Conservation (phyloP, 1,140 invertebrate genomes). For the Phortica variegata region DNA sequence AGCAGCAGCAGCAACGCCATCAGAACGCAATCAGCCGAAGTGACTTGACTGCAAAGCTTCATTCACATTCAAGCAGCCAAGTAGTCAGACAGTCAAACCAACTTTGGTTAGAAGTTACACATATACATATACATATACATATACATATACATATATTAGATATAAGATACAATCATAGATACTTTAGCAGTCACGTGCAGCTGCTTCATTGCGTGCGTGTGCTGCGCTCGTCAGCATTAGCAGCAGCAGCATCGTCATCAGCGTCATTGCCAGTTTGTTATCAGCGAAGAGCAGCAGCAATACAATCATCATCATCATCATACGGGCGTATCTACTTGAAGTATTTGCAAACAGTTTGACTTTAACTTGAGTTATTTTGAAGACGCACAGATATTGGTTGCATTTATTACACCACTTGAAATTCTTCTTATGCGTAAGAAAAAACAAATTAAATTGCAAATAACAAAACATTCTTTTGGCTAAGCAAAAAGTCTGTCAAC, state of each 20-base stretch:
- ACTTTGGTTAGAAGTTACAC: background rate
- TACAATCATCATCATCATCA: slow-evolving; percentile 11
- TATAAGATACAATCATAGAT: slow-evolving; percentile 3
- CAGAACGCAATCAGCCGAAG: no score
- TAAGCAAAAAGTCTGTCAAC: no score
- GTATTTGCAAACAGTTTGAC: no score
- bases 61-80: background rate
- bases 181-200: slow-evolving; percentile 48
- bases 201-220: slow-evolving; percentile 36
- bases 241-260: slow-evolving; percentile 10
- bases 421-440: no score
- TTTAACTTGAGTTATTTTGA: no score
- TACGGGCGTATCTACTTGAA: no score
- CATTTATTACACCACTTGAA: no score
- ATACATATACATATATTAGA: slow-evolving; percentile 4
- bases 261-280: slow-evolving; percentile 37
- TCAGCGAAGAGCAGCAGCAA: slow-evolving; percentile 20
- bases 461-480: no score
- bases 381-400: no score
- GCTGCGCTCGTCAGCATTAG: background rate
- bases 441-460: no score
- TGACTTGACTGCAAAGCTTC: no score
- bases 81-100: slow-evolving; percentile 10
- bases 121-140: background rate
- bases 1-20: no score